Evolutionary conservation across 1,140 invertebrate species (phyloP).

Genomic region (Tetranychus urticae): DNA sequence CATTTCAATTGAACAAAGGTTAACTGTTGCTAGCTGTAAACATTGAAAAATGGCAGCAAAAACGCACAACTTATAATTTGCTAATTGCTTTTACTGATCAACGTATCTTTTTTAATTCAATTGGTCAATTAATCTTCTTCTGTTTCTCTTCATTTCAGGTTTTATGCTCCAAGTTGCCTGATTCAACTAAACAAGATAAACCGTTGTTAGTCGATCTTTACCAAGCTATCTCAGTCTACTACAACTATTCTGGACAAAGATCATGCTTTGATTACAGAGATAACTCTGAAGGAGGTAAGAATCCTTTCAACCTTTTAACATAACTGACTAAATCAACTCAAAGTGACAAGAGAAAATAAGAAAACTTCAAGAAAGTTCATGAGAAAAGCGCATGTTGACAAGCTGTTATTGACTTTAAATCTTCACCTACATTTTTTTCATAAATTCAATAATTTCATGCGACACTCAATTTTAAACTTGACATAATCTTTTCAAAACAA

Average conservation of each 20-base stretch:
- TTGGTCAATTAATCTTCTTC: not conserved
- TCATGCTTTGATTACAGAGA: conserved; percentile 36
- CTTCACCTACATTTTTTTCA: too few relatives aligned
- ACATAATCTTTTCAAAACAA: too few relatives aligned
- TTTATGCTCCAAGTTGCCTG: conserved; percentile 29
- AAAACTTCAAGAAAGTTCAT: too few relatives aligned
- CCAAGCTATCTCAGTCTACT: conserved; percentile 43
- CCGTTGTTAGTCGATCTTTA: conserved; percentile 33
- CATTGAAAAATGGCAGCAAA: too few relatives aligned
- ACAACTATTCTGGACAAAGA: conserved; percentile 48
- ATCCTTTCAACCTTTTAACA: not conserved
- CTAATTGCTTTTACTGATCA: not conserved
- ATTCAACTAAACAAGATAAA: conserved; percentile 25
- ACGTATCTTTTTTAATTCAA: not conserved
- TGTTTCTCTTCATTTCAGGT: conserved; percentile 20
- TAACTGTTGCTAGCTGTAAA: too few relatives aligned
- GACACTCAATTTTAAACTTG: too few relatives aligned
- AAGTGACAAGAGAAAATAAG: too few relatives aligned
- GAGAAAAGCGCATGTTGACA: too few relatives aligned
- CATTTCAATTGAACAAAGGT: too few relatives aligned
- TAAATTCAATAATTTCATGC: too few relatives aligned
- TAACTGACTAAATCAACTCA: too few relatives aligned
- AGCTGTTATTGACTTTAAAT: too few relatives aligned
- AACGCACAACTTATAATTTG: not conserved
- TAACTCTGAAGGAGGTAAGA: conserved; percentile 6